These are phyloP conservation scores for Tyto alba DNA, from an alignment of 2,113 vertebrate genomes.

Conservation along the genomic window DNA sequence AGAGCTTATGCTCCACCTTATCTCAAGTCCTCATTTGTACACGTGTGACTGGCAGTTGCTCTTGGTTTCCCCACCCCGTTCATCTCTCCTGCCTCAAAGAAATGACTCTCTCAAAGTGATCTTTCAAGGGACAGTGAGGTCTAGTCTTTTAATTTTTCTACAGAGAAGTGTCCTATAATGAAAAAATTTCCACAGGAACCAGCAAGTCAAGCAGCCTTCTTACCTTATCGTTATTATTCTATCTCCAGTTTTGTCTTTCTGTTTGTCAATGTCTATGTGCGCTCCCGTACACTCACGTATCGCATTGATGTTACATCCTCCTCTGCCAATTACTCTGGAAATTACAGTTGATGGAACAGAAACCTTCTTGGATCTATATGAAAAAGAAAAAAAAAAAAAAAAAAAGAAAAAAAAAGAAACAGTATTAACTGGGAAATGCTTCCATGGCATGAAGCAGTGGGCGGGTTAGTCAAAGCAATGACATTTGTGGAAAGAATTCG, in stretches of 20 bases:
- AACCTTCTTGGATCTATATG: constrained; percentile 93
- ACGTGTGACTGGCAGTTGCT: accelerated
- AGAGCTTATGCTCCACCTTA: accelerated
- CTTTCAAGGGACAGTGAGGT: background rate
- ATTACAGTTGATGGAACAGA: constrained; percentile 98
- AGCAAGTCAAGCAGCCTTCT: background rate
- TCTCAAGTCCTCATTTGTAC: background rate
- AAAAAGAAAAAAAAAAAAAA: background rate
- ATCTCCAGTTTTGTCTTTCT: constrained; percentile 98
- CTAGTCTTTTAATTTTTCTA: background rate
- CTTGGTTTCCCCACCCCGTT: background rate
- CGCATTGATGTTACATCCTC: constrained; percentile 97
- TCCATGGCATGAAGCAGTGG: background rate
- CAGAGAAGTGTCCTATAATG: background rate
- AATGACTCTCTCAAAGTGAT: background rate
- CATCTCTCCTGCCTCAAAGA: background rate
- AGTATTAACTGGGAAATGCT: background rate
- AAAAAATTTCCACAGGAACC: accelerated
- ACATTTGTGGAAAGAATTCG: accelerated
- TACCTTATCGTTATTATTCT: constrained; percentile 99
- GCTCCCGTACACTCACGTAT: constrained; percentile 98
- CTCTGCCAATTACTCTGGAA: constrained; percentile 97
- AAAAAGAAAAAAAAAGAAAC: background rate
- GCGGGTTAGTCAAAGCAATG: background rate
- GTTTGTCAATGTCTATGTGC: constrained; percentile 98